Evolutionary conservation across 2,113 vertebrate species (phyloP), one percentile per base, ranked within the genome.

Genomic region (Agapornis roseicollis): DNA sequence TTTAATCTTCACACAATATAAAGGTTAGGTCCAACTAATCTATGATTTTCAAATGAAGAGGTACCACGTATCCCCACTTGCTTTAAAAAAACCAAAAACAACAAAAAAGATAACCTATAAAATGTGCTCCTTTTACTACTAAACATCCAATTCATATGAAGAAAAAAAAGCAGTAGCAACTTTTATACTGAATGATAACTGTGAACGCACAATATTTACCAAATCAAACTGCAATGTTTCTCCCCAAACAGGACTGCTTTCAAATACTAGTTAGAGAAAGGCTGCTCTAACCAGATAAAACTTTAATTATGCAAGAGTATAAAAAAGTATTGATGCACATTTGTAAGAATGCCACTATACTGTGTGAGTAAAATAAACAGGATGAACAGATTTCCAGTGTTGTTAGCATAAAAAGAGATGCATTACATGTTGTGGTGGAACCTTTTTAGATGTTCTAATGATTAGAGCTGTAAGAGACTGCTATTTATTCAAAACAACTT

Each of bases 401-500:
- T 74, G 83, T 87, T 86, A 44, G 82, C 70, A 72, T 58, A 66
- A 80, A 93, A 70, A 94, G 58, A 85, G 80, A 61, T 52, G 52
- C 39, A 80, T 88, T 88, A 68, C 28, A 88, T 3, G 17, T 76
- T 91, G 64, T 39, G 81, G 78, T 68, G 63, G 73, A 93, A 92
- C 90, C 80, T 94, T 85, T 93, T 80, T 86, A 82, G 78, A 70
- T 89, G 44, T 89, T 97, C 73, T 83, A 82, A 96, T 95, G 70
- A 96, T 88, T 80, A 91, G 61, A 92, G 89, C 33, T 76, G 44
- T 90, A 95, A 96, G 60, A 97, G 78, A 94, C 41, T 90, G 86
- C 80, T 98, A 95, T 97, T 97, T 98, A 98, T 98, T 97, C 96
- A 97, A 97, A 98, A 98, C 96, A 97, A 97, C 95, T 97, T 97